Base-by-base conservation (phyloP, 2,888 invertebrate species). In the Conops quadrifasciatus region DNA sequence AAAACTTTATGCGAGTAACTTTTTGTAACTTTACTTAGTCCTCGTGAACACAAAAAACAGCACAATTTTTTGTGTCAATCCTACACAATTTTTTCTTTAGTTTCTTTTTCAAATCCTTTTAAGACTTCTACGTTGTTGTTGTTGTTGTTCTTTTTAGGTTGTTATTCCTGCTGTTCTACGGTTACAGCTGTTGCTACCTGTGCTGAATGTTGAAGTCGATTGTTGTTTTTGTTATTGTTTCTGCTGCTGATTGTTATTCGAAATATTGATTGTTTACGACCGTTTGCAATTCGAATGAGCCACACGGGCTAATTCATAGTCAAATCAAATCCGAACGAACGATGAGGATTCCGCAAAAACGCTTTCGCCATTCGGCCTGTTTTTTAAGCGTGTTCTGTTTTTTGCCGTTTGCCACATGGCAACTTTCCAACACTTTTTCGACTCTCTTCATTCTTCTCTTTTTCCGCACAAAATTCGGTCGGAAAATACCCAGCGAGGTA, bases 271-370 rank as follows among this genome's bases (percentile, higher is more conserved):
- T 36, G 26, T 58, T 58, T 26, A 24, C 36, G 9, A 36, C 58
- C 28, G 26, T 58, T 58, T 58, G 58, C 58, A 58, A 58, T 24
- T 58, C 58, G 58, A 58, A 58, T 15, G 16, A 28, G 58, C 28
- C 21, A 13, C 2, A 58, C 28, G 24, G 24, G 58, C 58, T 26
- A 26, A 58, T 58, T 49, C 19, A 4, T 58, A 58, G 11, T 21
- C 58, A 58, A 28, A 21, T 36, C 36, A n/a, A n/a, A n/a, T n/a
- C n/a, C n/a, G n/a, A n/a, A n/a, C 36, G 9, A 36, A 36, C 36
- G 36, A 36, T 36, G 36, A 36, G 36, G 9, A 36, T 36, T 36
- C 36, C 4, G 36, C 36, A 36, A 9, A 36, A 36, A 36, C 9
- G 5, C 36, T 36, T 36, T 7, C 36, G 36, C 36, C 36, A 36